Evolutionary conservation across 2,888 invertebrate genomes (phyloP).

Genomic region (Hypercompe scribonia): DNA sequence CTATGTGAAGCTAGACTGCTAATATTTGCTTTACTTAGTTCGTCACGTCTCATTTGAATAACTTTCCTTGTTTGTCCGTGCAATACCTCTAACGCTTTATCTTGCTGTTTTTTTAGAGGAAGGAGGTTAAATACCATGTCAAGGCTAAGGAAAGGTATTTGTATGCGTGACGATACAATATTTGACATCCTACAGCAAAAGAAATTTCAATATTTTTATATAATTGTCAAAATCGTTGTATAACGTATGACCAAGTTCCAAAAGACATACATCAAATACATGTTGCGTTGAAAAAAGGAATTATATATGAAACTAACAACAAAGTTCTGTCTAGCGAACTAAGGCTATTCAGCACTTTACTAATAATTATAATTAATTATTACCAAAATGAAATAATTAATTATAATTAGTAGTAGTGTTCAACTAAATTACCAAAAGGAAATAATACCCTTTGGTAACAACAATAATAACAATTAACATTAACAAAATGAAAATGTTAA

Average conservation of each 20-base stretch:
- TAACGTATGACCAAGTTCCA: not conserved
- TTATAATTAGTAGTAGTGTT: no score
- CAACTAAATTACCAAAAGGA: no score
- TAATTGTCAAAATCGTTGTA: not conserved
- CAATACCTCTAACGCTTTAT: constrained; percentile 73
- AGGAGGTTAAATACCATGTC: constrained; percentile 81
- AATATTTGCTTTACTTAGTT: constrained; percentile 65
- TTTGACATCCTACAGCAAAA: constrained; percentile 56
- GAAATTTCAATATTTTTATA: constrained; percentile 26
- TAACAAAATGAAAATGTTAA: no score
- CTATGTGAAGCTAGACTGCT: constrained; percentile 53
- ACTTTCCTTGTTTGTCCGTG: constrained; percentile 79
- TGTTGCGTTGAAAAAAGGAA: not conserved
- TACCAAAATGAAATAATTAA: no score
- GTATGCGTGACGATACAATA: constrained; percentile 67
- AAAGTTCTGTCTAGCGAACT: not conserved
- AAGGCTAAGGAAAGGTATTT: constrained; percentile 66
- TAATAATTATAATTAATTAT: not conserved
- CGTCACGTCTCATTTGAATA: constrained; percentile 72
- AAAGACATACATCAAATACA: not conserved
- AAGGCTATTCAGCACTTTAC: not conserved
- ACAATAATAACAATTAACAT: no score
- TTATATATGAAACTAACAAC: no score
- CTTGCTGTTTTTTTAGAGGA: constrained; percentile 86
- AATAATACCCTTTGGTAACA: no score